These are phyloP conservation scores for Hexactinellida sp. DNA, from an alignment of 37 sponge, comb jelly and placozoan species.

Conservation along the genomic window DNA sequence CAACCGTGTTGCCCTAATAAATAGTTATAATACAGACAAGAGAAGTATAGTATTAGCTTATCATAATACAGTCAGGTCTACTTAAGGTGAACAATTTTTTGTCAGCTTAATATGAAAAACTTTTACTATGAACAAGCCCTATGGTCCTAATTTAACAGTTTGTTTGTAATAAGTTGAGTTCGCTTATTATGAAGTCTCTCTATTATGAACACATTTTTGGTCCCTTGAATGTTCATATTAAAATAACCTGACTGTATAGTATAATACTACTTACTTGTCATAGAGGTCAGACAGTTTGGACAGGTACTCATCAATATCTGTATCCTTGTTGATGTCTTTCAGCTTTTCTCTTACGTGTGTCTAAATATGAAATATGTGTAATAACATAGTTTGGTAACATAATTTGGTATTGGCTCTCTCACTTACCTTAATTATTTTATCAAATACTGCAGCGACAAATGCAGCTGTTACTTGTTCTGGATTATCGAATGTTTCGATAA, in stretches of 20 bases:
- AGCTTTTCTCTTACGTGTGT: conserved; percentile 12
- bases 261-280: conserved; percentile 23
- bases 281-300: conserved; percentile 37
- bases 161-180: no score
- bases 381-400: not conserved
- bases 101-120: not conserved
- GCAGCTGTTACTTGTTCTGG: conserved; percentile 45
- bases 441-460: conserved; percentile 39
- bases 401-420: no score
- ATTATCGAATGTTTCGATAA: conserved; percentile 50
- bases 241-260: no score
- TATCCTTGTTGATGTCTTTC: conserved; percentile 28
- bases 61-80: no score
- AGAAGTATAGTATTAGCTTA: not conserved
- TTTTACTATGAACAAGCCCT: not conserved
- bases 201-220: no score
- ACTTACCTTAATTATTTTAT: conserved; percentile 41
- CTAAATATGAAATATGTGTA: not conserved
- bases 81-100: no score
- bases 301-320: conserved; percentile 29
- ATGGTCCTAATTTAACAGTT: no score
- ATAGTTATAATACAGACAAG: not conserved
- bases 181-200: no score
- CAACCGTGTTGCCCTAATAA: conserved; percentile 30
- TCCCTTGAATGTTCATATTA: no score